Base-by-base conservation (phyloP, 1,140 invertebrate genomes). In the Procambarus virginalis region DNA sequence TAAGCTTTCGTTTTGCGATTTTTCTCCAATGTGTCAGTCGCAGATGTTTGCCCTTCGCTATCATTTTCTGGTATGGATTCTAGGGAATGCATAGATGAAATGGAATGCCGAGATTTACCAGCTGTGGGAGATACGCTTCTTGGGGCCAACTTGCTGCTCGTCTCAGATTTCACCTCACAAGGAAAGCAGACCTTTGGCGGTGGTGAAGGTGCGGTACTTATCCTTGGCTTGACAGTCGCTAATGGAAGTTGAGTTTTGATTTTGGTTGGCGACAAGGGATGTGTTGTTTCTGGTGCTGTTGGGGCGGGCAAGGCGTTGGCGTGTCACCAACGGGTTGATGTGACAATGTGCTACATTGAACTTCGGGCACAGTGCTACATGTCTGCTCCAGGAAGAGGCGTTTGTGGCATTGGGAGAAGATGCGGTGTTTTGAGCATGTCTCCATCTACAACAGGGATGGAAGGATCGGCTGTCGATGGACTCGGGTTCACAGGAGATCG, bases 21-120 rank as follows among this genome's bases (percentile, higher is more conserved):
- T 34, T 58, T 81, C n/a, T 81, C 79, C n/a, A 81, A 34, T 22
- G 79, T 81, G 49, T 84, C 58, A 14, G 55, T 49, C 20, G 75
- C 81, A 14, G 87, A 84, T 3, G 87, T 78, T 45, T 89, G 87
- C 22, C 87, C 81, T 55, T 92, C 89, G 55, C 87, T 91, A 34
- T 92, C 91, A 34, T 88, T 84, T 84, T 92, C 91, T 51, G 91
- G 91, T 58, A 92, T 92, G 5, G 91, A 92, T 64, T 92, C 91
- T 34, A 92, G 86, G 58, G 91, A 92, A 76, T 92, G 91, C 89
- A 92, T 79, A 10, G 91, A 92, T 12, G 89, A 88, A 58, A 90
- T 84, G 34, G 91, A 92, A 85, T 92, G 91, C 20, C 91, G 85
- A 51, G 85, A 60, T 70, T 90, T 90, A 8, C 86, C 89, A 34